phyloP scores from a whole-genome alignment of 2,797 vertebrate genomes.

The Pelodytes ibericus region DNA sequence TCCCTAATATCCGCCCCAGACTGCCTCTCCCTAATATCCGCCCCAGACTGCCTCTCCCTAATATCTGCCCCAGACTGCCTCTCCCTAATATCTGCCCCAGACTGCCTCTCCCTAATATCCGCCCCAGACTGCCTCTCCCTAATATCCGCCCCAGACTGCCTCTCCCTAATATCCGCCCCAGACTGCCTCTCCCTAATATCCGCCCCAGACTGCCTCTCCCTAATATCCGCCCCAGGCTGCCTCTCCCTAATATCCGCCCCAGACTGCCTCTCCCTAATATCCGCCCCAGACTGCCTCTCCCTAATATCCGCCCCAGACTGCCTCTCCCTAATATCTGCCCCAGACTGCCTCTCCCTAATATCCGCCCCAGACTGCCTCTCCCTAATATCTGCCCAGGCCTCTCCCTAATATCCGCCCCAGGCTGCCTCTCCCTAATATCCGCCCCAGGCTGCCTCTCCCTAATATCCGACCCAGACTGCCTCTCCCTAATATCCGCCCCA shows the following conservation, averaged over 20 bases:
- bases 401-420: neutral
- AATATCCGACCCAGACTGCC: neutral
- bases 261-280: neutral
- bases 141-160: neutral
- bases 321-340: neutral
- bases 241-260: neutral
- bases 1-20: neutral
- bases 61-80: neutral
- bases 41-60: neutral
- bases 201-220: neutral
- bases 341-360: neutral
- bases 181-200: neutral
- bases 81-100: neutral
- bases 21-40: neutral
- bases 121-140: neutral
- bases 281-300: neutral
- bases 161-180: neutral
- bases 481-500: neutral
- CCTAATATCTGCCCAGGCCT: neutral
- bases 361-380: neutral
- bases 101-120: neutral
- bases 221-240: neutral
- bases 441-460: neutral
- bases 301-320: neutral
- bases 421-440: neutral